Base-by-base conservation (phyloP, 2,797 vertebrate genomes). In the Bovichtus variegatus region DNA sequence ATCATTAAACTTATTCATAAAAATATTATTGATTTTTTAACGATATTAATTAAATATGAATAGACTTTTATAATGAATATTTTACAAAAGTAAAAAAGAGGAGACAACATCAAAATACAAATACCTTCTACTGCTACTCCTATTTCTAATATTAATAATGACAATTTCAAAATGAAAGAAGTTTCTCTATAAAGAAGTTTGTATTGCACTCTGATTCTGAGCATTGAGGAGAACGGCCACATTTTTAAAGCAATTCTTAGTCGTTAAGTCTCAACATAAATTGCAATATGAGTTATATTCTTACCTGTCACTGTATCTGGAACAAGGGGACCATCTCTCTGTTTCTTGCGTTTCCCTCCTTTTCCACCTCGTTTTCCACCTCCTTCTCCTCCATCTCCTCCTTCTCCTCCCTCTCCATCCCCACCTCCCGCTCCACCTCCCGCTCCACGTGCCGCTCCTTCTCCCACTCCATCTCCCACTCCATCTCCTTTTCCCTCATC, bases 281-380 rank as follows among this genome's bases (percentile, higher is more conserved):
- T 19, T 50, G 8, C 1, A 62, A 5, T 23, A 59, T 23, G 2
- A 67, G 34, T 44, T 1, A 12, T 47, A 73, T 57, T 63, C 92
- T 94, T 93, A 94, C 94, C 95, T 93, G 55, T 73, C 5, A 84
- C 79, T 53, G 89, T 88, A 0, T 95, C 93, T 69, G 88, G 63
- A 64, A 91, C 79, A 43, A 94, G 88, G 63, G 80, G 79, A 44
- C 89, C 92, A 15, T 63, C 78, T 90, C 51, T 78, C 2, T 31
- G 87, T 49, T 85, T 95, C 59, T 53, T 92, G 29, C 38, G 73
- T 83, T 78, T 82, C 7, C 34, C 46, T 64, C 54, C 65, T 72
- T n/a, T 41, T 71, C 40, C 76, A 9, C 38, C 73, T 31, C 38
- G 79, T 31, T 38, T 68, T 19, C 19, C 82, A 6, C 6, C 84